Conservation (phyloP, 2,113 vertebrate genomes). For the Muntiacus muntjak region DNA sequence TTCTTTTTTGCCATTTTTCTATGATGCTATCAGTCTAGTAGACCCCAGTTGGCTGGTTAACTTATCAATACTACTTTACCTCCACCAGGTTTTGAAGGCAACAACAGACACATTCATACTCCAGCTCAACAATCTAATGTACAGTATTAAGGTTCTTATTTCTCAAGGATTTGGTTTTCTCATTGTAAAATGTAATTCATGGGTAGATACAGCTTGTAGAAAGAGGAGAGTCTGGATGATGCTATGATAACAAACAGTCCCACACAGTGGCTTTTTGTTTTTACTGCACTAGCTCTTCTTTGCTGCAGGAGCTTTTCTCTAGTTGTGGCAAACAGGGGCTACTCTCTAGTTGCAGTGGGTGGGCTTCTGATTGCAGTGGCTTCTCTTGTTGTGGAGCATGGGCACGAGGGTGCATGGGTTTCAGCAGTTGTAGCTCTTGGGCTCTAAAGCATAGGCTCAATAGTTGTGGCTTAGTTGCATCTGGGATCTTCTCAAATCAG, state of each 20-base stretch:
- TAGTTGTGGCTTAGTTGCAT: not conserved
- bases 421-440: not conserved
- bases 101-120: not conserved
- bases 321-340: not conserved
- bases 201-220: not conserved
- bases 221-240: not conserved
- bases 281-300: not conserved
- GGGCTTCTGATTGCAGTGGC: not conserved
- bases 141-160: not conserved
- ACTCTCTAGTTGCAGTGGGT: accelerated
- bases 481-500: not conserved
- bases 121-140: not conserved
- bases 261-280: not conserved
- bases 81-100: not conserved
- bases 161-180: not conserved
- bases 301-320: not conserved
- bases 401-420: not conserved
- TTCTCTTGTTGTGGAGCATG: not conserved
- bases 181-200: not conserved
- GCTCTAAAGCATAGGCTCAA: not conserved
- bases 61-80: not conserved
- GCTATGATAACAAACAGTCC: not conserved
- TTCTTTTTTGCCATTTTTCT: not conserved
- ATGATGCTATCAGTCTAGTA: not conserved
- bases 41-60: not conserved